Base-by-base conservation (phyloP, 2,888 invertebrate genomes). In the Ariolimax columbianus region DNA sequence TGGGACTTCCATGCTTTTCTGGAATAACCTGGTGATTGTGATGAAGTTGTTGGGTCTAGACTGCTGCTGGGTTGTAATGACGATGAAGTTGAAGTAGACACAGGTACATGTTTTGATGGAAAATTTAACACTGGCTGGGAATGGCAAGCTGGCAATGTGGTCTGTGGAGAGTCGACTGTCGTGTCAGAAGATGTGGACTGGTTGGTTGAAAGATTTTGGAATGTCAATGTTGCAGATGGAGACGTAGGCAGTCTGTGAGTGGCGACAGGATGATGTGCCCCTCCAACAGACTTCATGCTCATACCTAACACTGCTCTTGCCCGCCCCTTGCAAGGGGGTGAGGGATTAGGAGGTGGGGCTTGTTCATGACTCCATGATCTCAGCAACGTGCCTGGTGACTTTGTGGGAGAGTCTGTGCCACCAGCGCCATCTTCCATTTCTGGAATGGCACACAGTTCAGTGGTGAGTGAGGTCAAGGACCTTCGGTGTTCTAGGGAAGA, bases 391-490 rank as follows among this genome's bases (percentile, higher is more conserved):
- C 72, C 11, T 36, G 36, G 6, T 17, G 68, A 63, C 26, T 59
- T 79, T 36, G 79, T 78, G 26, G 84, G 79, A 30, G 70, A 70
- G 43, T 80, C 80, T n/a, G 77, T 73, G 26, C 77, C 79, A 33
- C 70, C 72, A 11, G 47, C 77, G 51, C 47, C 47, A 68, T 88
- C 88, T 33, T 87, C 88, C 51, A 85, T 86, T 66, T 88, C 87
- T 9, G 88, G 87, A 66, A 88, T 88, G 59, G 87, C 87, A 55
- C 83, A 85, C 43, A 88, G 86, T n/a, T 86, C 86, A 47, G 83
- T 59, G n/a, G 86, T 73, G n/a, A 86, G 47, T 26, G 85, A 85
- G 19, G 87, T 86, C 47, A 87, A 77, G n/a, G 87, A 87, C 7
- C 85, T 68, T 7, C 87, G 86, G 33, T 87, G 86, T 38, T 87